These are phyloP conservation scores for Elaeidobius kamerunicus DNA, from an alignment of 2,888 invertebrate species.

Conservation along the genomic window DNA sequence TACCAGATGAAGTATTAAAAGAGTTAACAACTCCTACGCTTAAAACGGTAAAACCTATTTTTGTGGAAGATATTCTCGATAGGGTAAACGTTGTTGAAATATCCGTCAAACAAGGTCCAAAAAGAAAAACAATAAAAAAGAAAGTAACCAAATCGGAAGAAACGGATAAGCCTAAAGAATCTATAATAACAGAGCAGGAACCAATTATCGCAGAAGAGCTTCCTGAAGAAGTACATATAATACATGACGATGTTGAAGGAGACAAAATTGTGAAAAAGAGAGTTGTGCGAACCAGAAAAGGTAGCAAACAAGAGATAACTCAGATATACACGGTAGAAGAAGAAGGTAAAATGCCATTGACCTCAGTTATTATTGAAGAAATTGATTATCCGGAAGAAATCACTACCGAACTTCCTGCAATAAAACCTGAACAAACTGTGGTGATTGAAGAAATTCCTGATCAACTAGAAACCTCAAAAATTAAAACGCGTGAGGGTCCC, in stretches of 20 bases:
- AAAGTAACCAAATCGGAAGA: conserved; percentile 22
- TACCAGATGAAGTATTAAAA: conserved; percentile 38
- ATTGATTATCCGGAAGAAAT: conserved; percentile 37
- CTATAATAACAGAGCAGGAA: conserved; percentile 23
- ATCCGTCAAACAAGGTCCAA: conserved; percentile 37
- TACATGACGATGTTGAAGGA: conserved; percentile 39
- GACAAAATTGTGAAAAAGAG: conserved; percentile 44
- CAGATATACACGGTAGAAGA: conserved; percentile 47
- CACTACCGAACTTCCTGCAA: conserved; percentile 43
- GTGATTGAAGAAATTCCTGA: conserved; percentile 36
- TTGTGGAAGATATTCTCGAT: conserved; percentile 27
- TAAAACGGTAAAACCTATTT: conserved; percentile 21
- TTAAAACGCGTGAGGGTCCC: conserved; percentile 26
- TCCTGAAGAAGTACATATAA: conserved; percentile 45
- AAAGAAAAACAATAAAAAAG: conserved; percentile 29
- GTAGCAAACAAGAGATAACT: conserved; percentile 41
- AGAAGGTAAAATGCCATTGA: conserved; percentile 45
- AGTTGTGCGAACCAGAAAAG: conserved; percentile 48
- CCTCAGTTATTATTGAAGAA: conserved; percentile 45
- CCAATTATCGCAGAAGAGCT: conserved; percentile 44
- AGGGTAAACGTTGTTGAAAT: conserved; percentile 28
- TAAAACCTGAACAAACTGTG: conserved; percentile 34
- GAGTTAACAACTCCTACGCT: conserved; percentile 41
- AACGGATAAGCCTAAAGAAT: conserved; percentile 24
- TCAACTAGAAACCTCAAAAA: conserved; percentile 29